Conservation (phyloP, 1,140 invertebrate genomes). For the Xylocopa sonorina region DNA sequence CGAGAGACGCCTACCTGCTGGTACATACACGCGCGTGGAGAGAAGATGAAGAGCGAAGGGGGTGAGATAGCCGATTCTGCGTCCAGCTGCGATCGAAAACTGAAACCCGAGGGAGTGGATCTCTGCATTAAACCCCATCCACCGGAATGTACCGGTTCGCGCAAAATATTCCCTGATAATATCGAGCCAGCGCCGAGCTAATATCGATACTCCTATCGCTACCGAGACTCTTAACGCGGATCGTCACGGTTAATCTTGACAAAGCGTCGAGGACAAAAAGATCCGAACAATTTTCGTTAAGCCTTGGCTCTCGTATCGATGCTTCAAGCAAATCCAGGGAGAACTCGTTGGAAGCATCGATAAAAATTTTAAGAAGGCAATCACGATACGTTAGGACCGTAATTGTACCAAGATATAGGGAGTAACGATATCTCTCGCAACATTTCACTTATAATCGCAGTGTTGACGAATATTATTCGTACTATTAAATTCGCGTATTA, state of each 20-base stretch:
- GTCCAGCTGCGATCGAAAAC: slow-evolving; percentile 55
- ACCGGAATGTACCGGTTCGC: slow-evolving; percentile 43
- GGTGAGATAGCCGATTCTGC: slow-evolving; percentile 2
- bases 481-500: neutral
- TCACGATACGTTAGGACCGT: too few species aligned
- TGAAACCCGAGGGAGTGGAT: slow-evolving; percentile 58
- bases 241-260: neutral
- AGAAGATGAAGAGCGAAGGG: slow-evolving; percentile 45
- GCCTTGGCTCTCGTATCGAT: neutral
- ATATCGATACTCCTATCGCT: slow-evolving; percentile 51
- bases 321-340: neutral
- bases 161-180: slow-evolving; percentile 44
- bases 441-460: too few species aligned
- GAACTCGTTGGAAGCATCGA: neutral
- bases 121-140: slow-evolving; percentile 54
- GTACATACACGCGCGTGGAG: neutral
- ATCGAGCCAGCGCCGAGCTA: slow-evolving; percentile 39
- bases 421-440: too few species aligned
- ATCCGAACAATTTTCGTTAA: neutral
- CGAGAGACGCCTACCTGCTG: slow-evolving; percentile 56
- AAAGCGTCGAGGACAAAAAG: neutral
- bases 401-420: too few species aligned
- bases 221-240: too few species aligned
- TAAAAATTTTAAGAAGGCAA: neutral
- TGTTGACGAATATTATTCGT: neutral